Base-by-base conservation (phyloP, 2,888 invertebrate species). In the Cataglyphis altisquamis region DNA sequence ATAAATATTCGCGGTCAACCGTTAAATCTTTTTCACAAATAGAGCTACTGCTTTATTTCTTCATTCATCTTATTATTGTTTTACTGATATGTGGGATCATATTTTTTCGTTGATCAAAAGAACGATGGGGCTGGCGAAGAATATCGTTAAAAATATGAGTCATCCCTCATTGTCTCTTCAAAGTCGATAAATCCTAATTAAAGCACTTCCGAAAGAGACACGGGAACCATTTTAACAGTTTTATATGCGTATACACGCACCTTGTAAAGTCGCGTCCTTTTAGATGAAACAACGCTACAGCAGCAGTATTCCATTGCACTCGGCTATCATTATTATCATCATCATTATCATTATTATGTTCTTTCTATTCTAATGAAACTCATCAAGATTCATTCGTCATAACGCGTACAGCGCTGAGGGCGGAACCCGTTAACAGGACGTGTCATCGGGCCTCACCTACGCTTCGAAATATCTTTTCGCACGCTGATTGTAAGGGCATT, bases 171-270 rank as follows among this genome's bases (percentile, higher is more conserved):
- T 63, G 25, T 80, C 39, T 57, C 72, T 48, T 67, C 48, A 32
- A 32, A 68, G 21, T 52, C 72, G 83, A 64, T 70, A 78, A 80
- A 32, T 78, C n/a, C 75, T 82, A 84, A 88, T 88, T 86, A 78
- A 84, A 82, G 39, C 45, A 60, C 63, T 55, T 73, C 62, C 87
- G 87, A 89, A 6, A 36, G 86, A 88, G 87, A 89, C n/a, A 86
- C 87, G 86, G 82, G 87, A 86, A 91, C 6, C 36, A 36, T 6
- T 36, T 6, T 2, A 45, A 45, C 84, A 87, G 86, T 91, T 90
- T 90, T 91, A 91, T 88, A 90, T 80, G 84, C 87, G 86, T 91
- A 74, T 90, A 81, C 8, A 48, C n/a, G 18, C n/a, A n/a, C 89
- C 36, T n/a, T 60, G 68, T 68, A 25, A 68, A 77, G 64, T n/a